Evolutionary conservation across 1,140 invertebrate genomes (phyloP), one percentile per base, ranked within the genome.

Genomic region (Diachasmimorpha longicaudata): DNA sequence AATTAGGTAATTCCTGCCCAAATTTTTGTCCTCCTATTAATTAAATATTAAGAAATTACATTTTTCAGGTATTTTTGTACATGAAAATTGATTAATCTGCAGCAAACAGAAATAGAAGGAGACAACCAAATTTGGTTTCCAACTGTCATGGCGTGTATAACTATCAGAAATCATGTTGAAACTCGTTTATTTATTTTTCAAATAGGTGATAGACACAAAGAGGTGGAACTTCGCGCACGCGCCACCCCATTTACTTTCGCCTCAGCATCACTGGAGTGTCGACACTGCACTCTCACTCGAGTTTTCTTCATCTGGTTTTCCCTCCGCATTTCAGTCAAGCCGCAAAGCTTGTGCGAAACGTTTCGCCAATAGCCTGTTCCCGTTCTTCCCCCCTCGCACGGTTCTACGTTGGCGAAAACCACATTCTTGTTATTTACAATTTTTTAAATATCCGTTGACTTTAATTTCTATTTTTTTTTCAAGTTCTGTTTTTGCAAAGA

Each of bases 221-320:
- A 72, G 46, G 55, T 39, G 25, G 70, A 42, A 75, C 55, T 44
- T 46, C 9, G 19, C 55, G 72, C 44, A 52, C 19, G 42, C 67
- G 48, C 46, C 58, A 63, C 23, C 10, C 21, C 21, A 25, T 63
- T 63, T 63, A 10, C 19, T 63, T 63, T 25, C 58, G 21, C 19
- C 23, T 31, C 58, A 63, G 58, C 58, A 23, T 63, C 58, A 63
- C 23, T 25, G 1, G 58, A 25, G 52, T 58, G 52, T 58, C 16
- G 52, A 16, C 21, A 58, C 52, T 58, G n/a, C 21, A 58, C 52
- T 58, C 52, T 58, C 52, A 58, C 52, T 16, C n/a, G 21, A 67
- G 21, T 58, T 75, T 70, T 58, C 74, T n/a, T 36, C 58, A 74
- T 74, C 72, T 75, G n/a, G 11, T 70, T 75, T 69, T 58, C 37